A percentile compares a stretch with the other conserved stretches of the same genome.
Conservation (phyloP, 2,888 invertebrate genomes). For the Netelia fuscicornis region DNA sequence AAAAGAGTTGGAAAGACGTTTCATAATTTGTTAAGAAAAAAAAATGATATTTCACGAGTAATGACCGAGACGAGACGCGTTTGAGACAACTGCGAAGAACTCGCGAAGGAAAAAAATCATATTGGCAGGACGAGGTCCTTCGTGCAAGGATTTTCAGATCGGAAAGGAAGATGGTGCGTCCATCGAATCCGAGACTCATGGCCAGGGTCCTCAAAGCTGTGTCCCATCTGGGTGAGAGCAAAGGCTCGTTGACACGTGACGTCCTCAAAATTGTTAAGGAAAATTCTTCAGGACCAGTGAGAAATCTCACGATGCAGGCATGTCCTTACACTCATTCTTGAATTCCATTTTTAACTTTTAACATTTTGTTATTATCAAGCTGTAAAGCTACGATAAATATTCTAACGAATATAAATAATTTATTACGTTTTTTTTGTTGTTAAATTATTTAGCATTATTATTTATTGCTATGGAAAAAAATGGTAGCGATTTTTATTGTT, state of each 20-base stretch:
- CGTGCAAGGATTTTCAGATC: background rate
- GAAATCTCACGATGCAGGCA: slow-evolving; percentile 78
- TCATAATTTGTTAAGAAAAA: background rate
- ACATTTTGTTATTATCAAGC: background rate
- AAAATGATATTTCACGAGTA: slow-evolving; percentile 3
- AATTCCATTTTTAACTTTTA: background rate
- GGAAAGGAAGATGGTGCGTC: slow-evolving; percentile 69
- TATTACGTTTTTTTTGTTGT: background rate
- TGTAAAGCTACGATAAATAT: background rate
- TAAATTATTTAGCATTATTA: background rate
- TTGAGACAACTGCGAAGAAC: background rate
- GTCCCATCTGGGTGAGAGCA: slow-evolving; percentile 71
- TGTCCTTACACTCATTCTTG: slow-evolving; percentile 16
- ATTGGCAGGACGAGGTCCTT: background rate
- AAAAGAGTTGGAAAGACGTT: background rate
- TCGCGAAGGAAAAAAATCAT: slow-evolving; percentile 13
- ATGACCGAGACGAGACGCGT: slow-evolving; percentile 12
- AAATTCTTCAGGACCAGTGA: slow-evolving; percentile 64
- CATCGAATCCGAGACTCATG: slow-evolving; percentile 78
- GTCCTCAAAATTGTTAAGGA: slow-evolving; percentile 75
- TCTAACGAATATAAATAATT: background rate
- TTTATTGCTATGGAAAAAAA: background rate
- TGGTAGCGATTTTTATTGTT: too few relatives aligned
- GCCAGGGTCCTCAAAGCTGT: slow-evolving; percentile 77
- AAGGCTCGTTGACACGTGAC: slow-evolving; percentile 76